Evolutionary conservation across 2,113 vertebrate species (phyloP), one percentile per base, ranked within the genome.

Genomic region (Erinaceus europaeus): DNA sequence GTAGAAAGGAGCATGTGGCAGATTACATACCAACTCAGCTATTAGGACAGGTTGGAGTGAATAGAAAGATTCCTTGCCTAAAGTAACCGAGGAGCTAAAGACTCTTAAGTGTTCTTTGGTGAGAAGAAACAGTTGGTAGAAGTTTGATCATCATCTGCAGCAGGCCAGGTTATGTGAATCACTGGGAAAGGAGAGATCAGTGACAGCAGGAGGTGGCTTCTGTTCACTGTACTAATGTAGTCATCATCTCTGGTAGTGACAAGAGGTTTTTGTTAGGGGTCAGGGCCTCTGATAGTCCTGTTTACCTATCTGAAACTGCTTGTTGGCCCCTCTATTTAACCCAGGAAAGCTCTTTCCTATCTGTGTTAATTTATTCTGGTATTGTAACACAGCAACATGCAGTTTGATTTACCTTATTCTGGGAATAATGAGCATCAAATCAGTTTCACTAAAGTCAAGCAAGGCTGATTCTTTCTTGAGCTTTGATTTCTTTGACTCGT

Each of bases 71-170:
- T 25, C 46, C 20, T 53, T 38, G 46, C 23, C 53, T 34, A 5
- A 25, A 52, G 53, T 21, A n/a, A n/a, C 75, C 23, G 7, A 2
- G 0, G 53, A 64, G 42, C 20, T 7, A 1, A 6, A 20, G 6
- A 44, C 42, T 55, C 15, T n/a, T n/a, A 55, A 18, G 36, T 18
- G 48, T 40, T 34, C 34, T 32, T 38, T 23, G 44, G 29, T 21
- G 52, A 17, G 64, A 48, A 17, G 53, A 73, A 20, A 25, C 42
- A 38, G 29, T 18, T 18, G 38, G 40, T 42, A 7, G 8, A 17
- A 32, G 53, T 75, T 18, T 27, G 20, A 6, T n/a, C 29, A 0
- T 46, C 6, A 0, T 57, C 21, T 69, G n/a, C 17, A 34, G 0
- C 6, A 40, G 48, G 50, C 5, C 21, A 48, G 12, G 25, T 64